Conservation (phyloP, 2,113 vertebrate species). For the Atlantisia rogersi region DNA sequence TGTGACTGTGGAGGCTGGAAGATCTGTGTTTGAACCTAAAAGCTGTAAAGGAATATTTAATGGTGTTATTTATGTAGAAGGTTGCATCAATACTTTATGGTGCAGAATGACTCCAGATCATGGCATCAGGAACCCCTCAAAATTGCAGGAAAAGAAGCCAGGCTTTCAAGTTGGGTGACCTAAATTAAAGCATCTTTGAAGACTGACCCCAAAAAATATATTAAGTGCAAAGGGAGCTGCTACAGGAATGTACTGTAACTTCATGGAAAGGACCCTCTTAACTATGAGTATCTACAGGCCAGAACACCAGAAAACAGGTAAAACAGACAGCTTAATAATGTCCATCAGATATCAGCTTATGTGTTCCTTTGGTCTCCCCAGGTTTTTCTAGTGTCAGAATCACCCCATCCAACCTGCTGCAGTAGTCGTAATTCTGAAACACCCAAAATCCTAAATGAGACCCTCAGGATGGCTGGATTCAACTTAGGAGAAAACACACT, state of each 20-base stretch:
- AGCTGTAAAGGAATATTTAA: neutral
- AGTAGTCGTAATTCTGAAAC: neutral
- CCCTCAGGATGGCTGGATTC: neutral
- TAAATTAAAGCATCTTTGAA: neutral
- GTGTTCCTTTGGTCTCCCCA: neutral
- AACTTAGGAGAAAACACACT: neutral
- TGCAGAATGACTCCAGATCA: neutral
- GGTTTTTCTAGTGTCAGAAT: neutral
- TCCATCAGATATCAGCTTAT: neutral
- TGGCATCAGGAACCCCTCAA: neutral
- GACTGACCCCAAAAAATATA: neutral
- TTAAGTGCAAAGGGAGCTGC: neutral
- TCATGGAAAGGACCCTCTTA: neutral
- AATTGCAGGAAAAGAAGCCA: neutral
- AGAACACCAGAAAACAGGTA: neutral
- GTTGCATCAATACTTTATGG: neutral
- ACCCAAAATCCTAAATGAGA: neutral
- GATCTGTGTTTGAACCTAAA: neutral
- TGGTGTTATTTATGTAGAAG: neutral
- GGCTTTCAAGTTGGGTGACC: neutral
- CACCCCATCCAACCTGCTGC: neutral
- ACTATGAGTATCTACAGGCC: neutral
- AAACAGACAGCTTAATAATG: neutral
- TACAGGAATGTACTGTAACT: neutral
- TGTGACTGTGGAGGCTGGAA: neutral